Percentiles rank a stretch among this genome's conserved stretches.
Evolutionary conservation across 1,140 invertebrate genomes (phyloP).

Genomic region (Diorhabda sublineata): DNA sequence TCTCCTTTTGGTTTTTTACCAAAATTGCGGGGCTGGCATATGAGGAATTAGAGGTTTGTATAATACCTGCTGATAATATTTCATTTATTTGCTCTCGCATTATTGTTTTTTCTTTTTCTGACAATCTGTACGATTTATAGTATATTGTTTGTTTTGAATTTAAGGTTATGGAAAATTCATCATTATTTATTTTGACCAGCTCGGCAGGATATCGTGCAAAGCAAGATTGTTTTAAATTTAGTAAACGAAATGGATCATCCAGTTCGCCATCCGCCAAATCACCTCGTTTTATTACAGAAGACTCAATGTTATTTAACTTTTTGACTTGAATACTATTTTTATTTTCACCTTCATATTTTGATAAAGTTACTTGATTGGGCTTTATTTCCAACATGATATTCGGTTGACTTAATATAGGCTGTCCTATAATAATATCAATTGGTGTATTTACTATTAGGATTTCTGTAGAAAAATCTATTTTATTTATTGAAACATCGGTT

Average conservation of each 20-base stretch:
- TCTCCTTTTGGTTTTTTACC: conserved; percentile 39
- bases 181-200: background rate
- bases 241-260: too few relatives aligned
- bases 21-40: conserved; percentile 6
- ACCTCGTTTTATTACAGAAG: too few relatives aligned
- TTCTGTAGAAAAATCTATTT: too few relatives aligned
- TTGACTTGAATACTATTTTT: too few relatives aligned
- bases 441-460: too few relatives aligned
- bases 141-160: conserved; percentile 5
- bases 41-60: conserved; percentile 10
- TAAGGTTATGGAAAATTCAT: background rate
- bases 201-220: background rate
- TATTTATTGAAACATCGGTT: too few relatives aligned
- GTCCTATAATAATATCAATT: too few relatives aligned
- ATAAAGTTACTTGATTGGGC: background rate
- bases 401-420: too few relatives aligned
- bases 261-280: too few relatives aligned
- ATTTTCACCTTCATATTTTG: background rate
- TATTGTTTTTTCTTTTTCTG: background rate
- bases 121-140: background rate
- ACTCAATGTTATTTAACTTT: too few relatives aligned
- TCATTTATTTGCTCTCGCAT: conserved; percentile 3
- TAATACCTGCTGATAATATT: conserved; percentile 6
- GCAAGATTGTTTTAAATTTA: too few relatives aligned
- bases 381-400: background rate